A percentile compares a stretch with the other conserved stretches of the same genome.
These are phyloP conservation scores for Propithecus deckenii DNA, from an alignment of 2,797 vertebrate genomes.

Conservation along the genomic window DNA sequence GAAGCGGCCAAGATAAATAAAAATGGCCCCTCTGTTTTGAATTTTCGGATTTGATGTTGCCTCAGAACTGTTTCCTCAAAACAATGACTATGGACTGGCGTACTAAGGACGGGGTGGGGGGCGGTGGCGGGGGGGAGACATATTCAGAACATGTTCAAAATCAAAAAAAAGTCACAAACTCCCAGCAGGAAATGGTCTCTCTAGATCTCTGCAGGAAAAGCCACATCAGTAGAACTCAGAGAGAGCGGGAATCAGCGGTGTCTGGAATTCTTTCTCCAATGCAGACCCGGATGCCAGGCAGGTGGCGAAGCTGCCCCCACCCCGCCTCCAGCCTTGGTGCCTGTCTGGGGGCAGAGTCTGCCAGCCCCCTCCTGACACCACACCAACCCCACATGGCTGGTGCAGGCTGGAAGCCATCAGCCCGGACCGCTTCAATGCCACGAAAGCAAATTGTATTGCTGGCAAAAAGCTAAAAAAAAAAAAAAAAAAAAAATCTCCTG, in stretches of 20 bases:
- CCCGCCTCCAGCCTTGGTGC: too few species aligned
- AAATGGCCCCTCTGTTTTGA: not conserved
- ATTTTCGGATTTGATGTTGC: not conserved
- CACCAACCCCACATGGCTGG: fast-evolving
- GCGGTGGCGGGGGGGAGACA: too few species aligned
- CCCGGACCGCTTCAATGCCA: not conserved
- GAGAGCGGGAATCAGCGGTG: not conserved
- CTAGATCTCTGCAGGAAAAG: not conserved
- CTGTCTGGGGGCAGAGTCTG: not conserved
- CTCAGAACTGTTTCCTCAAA: not conserved
- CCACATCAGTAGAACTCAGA: not conserved
- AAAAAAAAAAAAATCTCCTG: not conserved
- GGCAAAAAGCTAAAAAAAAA: not conserved
- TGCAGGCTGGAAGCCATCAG: not conserved
- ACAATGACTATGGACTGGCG: not conserved
- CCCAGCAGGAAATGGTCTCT: not conserved
- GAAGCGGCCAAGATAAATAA: not conserved
- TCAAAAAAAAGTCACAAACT: not conserved
- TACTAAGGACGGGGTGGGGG: not conserved
- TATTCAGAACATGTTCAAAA: not conserved
- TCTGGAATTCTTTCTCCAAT: not conserved
- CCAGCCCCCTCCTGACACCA: not conserved
- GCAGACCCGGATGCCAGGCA: not conserved
- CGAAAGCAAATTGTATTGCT: not conserved
- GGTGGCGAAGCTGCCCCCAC: not conserved